Evolutionary conservation across 2,888 invertebrate genomes (phyloP).

Genomic region (Geophilus truncorum): DNA sequence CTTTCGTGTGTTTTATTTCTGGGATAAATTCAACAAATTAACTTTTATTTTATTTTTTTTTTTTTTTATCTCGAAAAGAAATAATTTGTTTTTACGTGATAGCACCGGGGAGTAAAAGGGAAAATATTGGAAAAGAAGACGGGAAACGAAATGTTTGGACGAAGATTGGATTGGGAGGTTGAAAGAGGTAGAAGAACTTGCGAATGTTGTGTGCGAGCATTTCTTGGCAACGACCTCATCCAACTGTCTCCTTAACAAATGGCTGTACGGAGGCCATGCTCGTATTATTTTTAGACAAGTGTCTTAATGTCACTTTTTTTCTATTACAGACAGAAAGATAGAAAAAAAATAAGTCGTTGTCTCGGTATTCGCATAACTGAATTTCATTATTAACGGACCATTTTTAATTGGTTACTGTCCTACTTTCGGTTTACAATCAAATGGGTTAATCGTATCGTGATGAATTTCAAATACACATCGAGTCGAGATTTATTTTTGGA

Average conservation of each 20-base stretch:
- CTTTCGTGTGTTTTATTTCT: no score
- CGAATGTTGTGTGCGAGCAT: neutral
- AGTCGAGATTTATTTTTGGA: neutral
- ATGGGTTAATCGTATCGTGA: no score
- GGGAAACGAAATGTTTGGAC: neutral
- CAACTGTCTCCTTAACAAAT: neutral
- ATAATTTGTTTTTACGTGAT: no score
- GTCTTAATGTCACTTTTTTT: neutral
- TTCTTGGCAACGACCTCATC: conserved; percentile 5
- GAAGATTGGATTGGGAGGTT: neutral
- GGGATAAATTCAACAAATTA: neutral
- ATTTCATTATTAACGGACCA: neutral
- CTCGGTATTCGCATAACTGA: neutral
- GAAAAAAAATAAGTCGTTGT: no score
- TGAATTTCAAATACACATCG: no score
- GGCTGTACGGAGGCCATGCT: neutral
- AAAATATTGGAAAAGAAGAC: neutral
- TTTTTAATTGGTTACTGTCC: neutral
- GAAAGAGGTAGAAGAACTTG: conserved; percentile 16
- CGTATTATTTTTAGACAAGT: neutral
- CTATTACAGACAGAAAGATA: neutral
- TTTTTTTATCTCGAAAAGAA: no score
- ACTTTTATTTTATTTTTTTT: no score
- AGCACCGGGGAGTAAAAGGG: no score
- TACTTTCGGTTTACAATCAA: neutral